phyloP scores from a whole-genome alignment of 2,888 invertebrate genomes.

The Tiphia femorata region DNA sequence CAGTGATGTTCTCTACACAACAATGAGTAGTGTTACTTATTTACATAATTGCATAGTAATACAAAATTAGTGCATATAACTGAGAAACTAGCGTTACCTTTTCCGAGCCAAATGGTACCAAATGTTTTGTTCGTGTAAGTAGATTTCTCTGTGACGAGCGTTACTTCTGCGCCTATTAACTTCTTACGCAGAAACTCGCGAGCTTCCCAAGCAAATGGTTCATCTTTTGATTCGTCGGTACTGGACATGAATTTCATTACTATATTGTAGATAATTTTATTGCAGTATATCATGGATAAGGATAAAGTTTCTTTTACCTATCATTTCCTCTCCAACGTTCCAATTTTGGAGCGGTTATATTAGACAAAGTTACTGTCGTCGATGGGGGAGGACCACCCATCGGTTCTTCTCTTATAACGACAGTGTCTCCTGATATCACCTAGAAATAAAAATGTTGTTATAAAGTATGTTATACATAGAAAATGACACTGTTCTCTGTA shows the following conservation, averaged over 20 bases:
- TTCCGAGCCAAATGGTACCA: slow-evolving; percentile 88
- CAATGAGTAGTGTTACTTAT: neutral
- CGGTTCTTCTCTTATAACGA: slow-evolving; percentile 89
- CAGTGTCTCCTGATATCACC: slow-evolving; percentile 96
- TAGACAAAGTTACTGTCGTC: slow-evolving; percentile 90
- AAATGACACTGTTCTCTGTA: neutral
- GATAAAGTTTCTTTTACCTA: slow-evolving; percentile 52
- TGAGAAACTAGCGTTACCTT: slow-evolving; percentile 71
- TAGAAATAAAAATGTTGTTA: slow-evolving; percentile 66
- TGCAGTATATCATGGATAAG: neutral
- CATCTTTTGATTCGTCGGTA: slow-evolving; percentile 80
- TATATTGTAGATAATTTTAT: neutral
- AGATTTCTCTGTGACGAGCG: slow-evolving; percentile 86
- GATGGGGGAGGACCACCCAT: slow-evolving; percentile 91
- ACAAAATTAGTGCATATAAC: neutral
- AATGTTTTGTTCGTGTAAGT: slow-evolving; percentile 89
- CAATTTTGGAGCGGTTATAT: slow-evolving; percentile 92
- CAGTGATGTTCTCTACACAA: slow-evolving; percentile 84
- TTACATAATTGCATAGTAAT: neutral
- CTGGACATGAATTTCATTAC: slow-evolving; percentile 14
- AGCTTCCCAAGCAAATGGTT: slow-evolving; percentile 98
- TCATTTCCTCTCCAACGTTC: slow-evolving; percentile 79
- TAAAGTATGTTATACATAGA: neutral
- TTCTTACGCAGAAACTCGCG: slow-evolving; percentile 94
- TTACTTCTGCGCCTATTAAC: slow-evolving; percentile 91